phyloP scores from a whole-genome alignment of 2,888 invertebrate genomes.

The Fragum sueziense region DNA sequence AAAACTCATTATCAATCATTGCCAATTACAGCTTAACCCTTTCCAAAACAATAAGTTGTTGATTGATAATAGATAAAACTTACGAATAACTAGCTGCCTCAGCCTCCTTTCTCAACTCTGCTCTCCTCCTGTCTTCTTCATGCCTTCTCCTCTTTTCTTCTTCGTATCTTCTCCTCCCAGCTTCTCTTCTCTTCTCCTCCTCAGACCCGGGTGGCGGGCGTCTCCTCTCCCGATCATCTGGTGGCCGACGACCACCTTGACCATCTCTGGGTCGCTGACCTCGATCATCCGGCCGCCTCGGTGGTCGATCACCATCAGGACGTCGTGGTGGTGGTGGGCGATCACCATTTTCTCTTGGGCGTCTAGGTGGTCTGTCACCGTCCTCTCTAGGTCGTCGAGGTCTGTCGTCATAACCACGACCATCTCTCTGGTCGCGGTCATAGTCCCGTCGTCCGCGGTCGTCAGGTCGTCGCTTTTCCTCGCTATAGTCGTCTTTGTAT shows the following conservation, averaged over 20 bases:
- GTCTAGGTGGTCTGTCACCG: conserved; percentile 12
- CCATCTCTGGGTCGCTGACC: conserved; percentile 36
- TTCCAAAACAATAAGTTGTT: not conserved
- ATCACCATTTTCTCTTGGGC: conserved; percentile 13
- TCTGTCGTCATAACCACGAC: conserved; percentile 37
- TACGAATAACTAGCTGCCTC: conserved; percentile 49
- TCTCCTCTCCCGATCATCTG: conserved; percentile 18
- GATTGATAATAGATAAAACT: not conserved
- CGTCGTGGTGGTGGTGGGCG: conserved; percentile 47
- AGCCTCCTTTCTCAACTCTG: conserved; percentile 55
- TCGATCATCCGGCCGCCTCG: conserved; percentile 52
- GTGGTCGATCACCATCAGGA: conserved; percentile 45
- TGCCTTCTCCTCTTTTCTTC: conserved; percentile 55
- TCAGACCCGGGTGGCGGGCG: conserved; percentile 27
- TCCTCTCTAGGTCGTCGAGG: conserved; percentile 43
- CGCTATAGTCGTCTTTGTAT: conserved; percentile 56
- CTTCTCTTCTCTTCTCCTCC: conserved; percentile 36
- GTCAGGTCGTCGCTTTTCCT: conserved; percentile 30
- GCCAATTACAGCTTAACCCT: too few relatives aligned
- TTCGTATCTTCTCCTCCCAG: conserved; percentile 43
- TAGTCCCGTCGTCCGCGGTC: conserved; percentile 41
- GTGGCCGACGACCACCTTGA: conserved; percentile 44
- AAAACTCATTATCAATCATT: too few relatives aligned
- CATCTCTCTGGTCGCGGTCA: conserved; percentile 49
- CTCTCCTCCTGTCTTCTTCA: conserved; percentile 54